Percentiles rank a stretch among this genome's conserved stretches.
phyloP scores from a whole-genome alignment of 2,888 invertebrate species.

The Leptarthrus brevirostris region DNA sequence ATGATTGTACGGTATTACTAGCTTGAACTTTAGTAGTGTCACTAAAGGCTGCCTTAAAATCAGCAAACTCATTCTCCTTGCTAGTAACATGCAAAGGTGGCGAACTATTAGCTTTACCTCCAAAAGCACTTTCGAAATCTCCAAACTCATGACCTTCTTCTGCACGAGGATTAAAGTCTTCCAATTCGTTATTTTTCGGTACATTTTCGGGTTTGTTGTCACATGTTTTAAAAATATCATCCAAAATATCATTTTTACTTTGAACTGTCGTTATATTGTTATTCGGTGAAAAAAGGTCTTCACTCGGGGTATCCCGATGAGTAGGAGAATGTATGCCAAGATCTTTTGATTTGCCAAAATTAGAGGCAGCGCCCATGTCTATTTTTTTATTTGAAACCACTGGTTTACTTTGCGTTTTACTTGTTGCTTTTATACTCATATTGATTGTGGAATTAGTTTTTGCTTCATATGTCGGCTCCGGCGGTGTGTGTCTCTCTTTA shows the following conservation, averaged over 20 bases:
- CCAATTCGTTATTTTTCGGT: conserved; percentile 67
- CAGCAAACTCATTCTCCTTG: conserved; percentile 76
- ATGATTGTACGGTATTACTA: conserved; percentile 50
- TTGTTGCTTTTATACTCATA: conserved; percentile 57
- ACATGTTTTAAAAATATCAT: conserved; percentile 72
- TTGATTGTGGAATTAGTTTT: conserved; percentile 63
- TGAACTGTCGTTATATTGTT: conserved; percentile 52
- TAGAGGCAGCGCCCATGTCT: conserved; percentile 76
- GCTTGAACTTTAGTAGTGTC: conserved; percentile 54
- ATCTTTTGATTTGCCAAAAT: conserved; percentile 71
- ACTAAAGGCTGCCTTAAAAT: conserved; percentile 80
- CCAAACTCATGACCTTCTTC: conserved; percentile 76
- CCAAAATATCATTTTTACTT: conserved; percentile 68
- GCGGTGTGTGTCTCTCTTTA: conserved; percentile 64
- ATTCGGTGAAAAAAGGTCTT: conserved; percentile 60
- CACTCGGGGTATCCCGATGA: conserved; percentile 66
- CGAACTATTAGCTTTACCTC: conserved; percentile 59
- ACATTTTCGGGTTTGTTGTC: conserved; percentile 67
- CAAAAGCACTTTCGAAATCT: conserved; percentile 81
- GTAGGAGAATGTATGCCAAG: conserved; percentile 66
- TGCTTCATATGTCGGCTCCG: conserved; percentile 60
- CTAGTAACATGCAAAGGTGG: conserved; percentile 13
- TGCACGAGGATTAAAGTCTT: conserved; percentile 67
- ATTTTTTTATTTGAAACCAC: conserved; percentile 69
- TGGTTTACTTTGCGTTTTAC: conserved; percentile 52